Base-by-base conservation (phyloP, 2,113 vertebrate genomes). In the Lipophrys pholis region DNA sequence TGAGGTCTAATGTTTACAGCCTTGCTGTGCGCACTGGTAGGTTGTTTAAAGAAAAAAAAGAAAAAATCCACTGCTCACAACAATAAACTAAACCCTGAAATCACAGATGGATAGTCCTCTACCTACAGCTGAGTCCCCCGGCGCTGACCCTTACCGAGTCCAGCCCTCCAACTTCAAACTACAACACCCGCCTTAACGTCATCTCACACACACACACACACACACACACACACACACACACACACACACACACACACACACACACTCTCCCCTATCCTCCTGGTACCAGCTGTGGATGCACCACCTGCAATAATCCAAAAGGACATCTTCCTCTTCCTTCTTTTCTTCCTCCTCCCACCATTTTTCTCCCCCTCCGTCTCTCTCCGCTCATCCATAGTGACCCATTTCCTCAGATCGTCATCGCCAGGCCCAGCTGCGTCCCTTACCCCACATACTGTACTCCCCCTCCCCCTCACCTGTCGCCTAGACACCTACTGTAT, bases 341-440 rank as follows among this genome's bases (percentile, higher is more conserved):
- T 46, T 82, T 30, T 83, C 48, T 63, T 68, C 38, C 55, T 72
- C 68, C 69, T 73, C 57, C 58, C 64, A 81, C 85, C 78, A 73
- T 85, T 81, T 85, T 67, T 81, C 70, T 77, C 73, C 72, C 53
- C 50, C 77, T 73, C 70, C 54, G 71, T 90, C 78, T 78, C 69
- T 80, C 85, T 78, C 78, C 81, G 78, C 81, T 86, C 87, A 90
- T 89, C 88, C 84, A 81, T 89, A 82, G 76, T 89, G 91, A 93
- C 89, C 88, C 89, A 92, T 92, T 93, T 92, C 90, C 83, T 84
- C 60, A 66, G 61, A 65, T 86, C 76, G 78, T 91, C 87, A 84
- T 90, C 72, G 75, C 76, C 80, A 17, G 56, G 82, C 58, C 86
- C 92, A 94, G 87, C 89, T 93, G 92, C 90, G 92, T 82, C 91